phyloP scores from a whole-genome alignment of 2,113 vertebrate species.

The Orthonyx spaldingii region DNA sequence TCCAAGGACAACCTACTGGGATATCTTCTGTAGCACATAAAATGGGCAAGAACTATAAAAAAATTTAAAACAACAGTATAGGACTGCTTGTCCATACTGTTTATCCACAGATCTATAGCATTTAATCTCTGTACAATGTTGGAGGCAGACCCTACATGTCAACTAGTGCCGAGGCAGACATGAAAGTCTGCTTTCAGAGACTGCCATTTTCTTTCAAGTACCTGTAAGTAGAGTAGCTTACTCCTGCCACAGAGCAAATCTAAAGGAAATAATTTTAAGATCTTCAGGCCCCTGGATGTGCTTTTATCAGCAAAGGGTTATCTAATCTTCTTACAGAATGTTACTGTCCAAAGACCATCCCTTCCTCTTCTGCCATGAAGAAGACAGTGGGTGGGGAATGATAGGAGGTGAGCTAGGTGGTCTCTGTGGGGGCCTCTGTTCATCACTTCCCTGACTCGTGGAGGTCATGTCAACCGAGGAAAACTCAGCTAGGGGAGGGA shows the following conservation, averaged over 20 bases:
- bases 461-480: not conserved
- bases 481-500: not conserved
- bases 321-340: not conserved
- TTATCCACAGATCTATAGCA: not conserved
- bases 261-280: not conserved
- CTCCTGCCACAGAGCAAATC: not conserved
- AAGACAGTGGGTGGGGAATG: not conserved
- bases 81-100: not conserved
- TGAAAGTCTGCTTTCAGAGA: not conserved
- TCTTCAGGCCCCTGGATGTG: not conserved
- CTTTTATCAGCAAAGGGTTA: not conserved
- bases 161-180: not conserved
- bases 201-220: not conserved
- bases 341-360: not conserved
- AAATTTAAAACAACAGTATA: not conserved
- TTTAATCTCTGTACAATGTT: not conserved
- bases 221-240: not conserved
- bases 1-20: not conserved
- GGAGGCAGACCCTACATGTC: not conserved
- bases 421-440: not conserved
- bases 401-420: not conserved
- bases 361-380: not conserved
- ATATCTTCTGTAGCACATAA: not conserved
- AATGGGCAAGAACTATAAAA: not conserved
- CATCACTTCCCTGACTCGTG: not conserved